Conservation (phyloP, 2,888 invertebrate species). For the Nephrotoma appendiculata region DNA sequence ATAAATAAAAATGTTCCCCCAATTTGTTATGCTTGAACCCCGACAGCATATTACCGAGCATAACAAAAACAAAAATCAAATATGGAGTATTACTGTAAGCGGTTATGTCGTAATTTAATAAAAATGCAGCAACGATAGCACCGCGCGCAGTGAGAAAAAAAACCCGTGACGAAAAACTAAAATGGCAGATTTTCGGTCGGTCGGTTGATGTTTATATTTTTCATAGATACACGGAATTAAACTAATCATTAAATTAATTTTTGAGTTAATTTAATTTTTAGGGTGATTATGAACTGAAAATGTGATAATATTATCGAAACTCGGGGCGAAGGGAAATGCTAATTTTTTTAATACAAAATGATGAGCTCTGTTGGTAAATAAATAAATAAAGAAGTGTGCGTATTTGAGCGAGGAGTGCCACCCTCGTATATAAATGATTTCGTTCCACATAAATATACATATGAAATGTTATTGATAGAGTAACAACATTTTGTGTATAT, state of each 20-base stretch:
- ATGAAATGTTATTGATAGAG: neutral
- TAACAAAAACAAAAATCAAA: neutral
- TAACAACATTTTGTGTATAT: neutral
- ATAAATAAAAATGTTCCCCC: neutral
- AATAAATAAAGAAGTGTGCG: neutral
- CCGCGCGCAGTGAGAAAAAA: neutral
- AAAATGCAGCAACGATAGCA: neutral
- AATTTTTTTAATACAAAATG: neutral
- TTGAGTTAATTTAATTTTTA: neutral
- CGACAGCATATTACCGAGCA: neutral
- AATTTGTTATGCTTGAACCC: neutral
- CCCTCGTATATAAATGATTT: neutral
- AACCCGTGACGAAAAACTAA: neutral
- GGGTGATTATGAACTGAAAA: neutral
- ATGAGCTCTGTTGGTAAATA: neutral
- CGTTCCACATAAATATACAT: neutral
- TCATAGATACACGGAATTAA: neutral
- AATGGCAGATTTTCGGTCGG: neutral
- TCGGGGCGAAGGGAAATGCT: neutral
- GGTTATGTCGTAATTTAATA: neutral
- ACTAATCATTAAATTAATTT: neutral
- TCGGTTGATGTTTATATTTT: neutral
- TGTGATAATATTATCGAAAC: neutral
- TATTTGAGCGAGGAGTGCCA: neutral
- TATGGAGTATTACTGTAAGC: neutral